Conservation (phyloP, 1,140 invertebrate species). For the Danaus melanippus region DNA sequence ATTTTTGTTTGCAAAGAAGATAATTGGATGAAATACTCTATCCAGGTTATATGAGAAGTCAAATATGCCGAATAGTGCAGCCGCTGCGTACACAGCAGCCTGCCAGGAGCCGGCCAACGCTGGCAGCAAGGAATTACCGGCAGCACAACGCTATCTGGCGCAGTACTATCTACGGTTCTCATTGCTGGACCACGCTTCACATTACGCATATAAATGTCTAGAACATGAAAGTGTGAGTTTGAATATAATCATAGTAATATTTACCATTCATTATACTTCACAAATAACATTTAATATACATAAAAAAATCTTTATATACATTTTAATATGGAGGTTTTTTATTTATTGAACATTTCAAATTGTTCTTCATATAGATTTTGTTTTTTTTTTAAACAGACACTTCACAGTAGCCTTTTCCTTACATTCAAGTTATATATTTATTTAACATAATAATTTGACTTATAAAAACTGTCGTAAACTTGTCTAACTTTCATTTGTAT, state of each 20-base stretch:
- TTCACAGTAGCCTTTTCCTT: too few relatives aligned
- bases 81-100: constrained; percentile 91
- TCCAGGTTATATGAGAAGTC: constrained; percentile 84
- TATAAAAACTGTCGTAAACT: too few relatives aligned
- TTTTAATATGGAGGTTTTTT: too few relatives aligned
- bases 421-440: too few relatives aligned
- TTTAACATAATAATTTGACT: too few relatives aligned
- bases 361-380: too few relatives aligned
- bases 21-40: constrained; percentile 1
- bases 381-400: too few relatives aligned
- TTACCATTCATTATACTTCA: too few relatives aligned
- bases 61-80: constrained; percentile 88
- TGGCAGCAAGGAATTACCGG: constrained; percentile 83
- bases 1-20: too few relatives aligned
- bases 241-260: not conserved
- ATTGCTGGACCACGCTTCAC: constrained; percentile 88
- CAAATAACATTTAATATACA: too few relatives aligned
- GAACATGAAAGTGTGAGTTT: constrained; percentile 80
- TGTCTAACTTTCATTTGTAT: not conserved
- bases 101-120: constrained; percentile 83
- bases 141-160: constrained; percentile 91
- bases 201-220: constrained; percentile 94
- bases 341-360: too few relatives aligned
- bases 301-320: too few relatives aligned
- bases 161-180: constrained; percentile 89